Conservation (phyloP, 2,797 vertebrate genomes). For the Urocyon cinereoargenteus region DNA sequence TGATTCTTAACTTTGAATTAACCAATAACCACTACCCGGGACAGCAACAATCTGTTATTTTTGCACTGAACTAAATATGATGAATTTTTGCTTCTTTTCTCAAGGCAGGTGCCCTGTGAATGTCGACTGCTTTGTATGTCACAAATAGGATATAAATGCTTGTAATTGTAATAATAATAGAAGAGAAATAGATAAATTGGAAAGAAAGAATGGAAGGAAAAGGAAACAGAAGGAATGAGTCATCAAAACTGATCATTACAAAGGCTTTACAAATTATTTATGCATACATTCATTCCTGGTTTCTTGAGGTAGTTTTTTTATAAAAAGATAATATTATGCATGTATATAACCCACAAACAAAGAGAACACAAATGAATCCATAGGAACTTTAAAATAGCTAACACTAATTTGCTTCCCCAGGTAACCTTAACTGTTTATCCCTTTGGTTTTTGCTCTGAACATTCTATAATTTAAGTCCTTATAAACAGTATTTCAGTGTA, state of each 20-base stretch:
- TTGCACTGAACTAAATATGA: neutral
- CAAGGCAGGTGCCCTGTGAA: neutral
- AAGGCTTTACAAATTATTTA: neutral
- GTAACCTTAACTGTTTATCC: neutral
- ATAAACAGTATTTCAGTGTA: neutral
- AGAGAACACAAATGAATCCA: neutral
- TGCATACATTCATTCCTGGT: neutral
- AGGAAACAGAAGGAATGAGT: neutral
- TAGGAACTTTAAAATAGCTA: neutral
- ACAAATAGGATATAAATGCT: neutral
- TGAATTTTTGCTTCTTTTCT: neutral
- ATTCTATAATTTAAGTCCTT: neutral
- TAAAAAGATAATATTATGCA: neutral
- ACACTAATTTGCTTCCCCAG: neutral
- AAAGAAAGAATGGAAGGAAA: neutral
- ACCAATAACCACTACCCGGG: neutral
- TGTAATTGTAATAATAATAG: neutral
- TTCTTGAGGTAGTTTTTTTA: neutral
- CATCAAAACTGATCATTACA: neutral
- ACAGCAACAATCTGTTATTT: neutral
- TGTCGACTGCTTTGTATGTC: neutral
- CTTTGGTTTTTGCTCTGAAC: neutral
- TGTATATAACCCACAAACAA: neutral
- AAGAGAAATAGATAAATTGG: neutral
- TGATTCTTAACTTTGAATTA: neutral